Evolutionary conservation across 2,888 invertebrate species (phyloP).

Genomic region (Branchipolynoe longqiensis): DNA sequence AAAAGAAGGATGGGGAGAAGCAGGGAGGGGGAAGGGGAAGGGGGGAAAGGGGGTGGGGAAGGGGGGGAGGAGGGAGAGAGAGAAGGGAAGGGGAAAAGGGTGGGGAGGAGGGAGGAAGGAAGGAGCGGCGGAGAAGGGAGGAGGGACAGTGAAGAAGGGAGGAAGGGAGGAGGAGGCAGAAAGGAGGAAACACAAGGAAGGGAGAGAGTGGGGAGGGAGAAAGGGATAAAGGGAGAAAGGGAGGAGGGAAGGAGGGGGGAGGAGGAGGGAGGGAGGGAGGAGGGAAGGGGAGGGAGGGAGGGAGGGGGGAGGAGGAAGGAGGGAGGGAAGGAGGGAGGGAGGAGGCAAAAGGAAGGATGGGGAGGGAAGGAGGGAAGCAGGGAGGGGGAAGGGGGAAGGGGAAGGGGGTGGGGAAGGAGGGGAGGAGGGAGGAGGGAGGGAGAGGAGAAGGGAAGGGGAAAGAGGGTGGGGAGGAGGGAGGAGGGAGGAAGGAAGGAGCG

Average conservation of each 20-base stretch:
- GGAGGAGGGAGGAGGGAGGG: no score
- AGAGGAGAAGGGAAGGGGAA: no score
- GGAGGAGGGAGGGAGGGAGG: background rate
- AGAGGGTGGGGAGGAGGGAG: no score
- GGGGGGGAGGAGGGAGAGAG: background rate
- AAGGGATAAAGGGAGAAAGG: background rate
- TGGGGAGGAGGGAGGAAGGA: background rate
- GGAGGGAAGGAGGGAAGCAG: background rate
- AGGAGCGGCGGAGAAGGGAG: background rate
- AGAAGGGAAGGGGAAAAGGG: background rate
- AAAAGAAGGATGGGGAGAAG: no score
- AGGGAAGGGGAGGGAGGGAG: background rate
- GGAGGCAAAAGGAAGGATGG: background rate
- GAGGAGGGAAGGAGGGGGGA: background rate
- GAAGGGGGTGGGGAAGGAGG: no score
- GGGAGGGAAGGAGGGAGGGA: background rate
- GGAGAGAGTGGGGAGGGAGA: background rate
- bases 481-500: no score
- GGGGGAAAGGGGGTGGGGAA: background rate
- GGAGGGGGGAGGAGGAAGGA: background rate
- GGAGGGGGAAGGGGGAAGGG: no score
- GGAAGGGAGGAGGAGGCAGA: background rate
- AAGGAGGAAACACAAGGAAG: background rate
- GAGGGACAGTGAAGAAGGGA: background rate
- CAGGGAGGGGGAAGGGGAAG: background rate